phyloP scores from a whole-genome alignment of 2,888 invertebrate species.

The Heliconius ismenius region DNA sequence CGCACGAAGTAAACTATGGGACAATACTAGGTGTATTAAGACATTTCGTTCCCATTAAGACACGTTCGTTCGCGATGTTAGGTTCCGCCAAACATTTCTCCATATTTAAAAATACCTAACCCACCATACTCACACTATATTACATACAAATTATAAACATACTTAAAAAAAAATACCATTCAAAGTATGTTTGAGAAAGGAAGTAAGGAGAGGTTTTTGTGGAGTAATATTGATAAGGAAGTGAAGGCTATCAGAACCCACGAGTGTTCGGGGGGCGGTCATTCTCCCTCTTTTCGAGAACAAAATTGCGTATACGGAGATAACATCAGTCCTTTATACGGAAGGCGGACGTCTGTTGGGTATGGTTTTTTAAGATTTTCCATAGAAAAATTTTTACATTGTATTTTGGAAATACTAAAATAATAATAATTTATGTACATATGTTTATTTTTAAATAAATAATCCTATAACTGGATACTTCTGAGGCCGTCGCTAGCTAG shows the following conservation, averaged over 20 bases:
- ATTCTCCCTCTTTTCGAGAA: slow-evolving; percentile 39
- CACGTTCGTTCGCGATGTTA: too few species aligned
- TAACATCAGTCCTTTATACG: slow-evolving; percentile 38
- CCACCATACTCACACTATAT: background rate
- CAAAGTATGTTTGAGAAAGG: slow-evolving; percentile 5
- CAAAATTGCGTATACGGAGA: slow-evolving; percentile 43
- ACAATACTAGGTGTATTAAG: too few species aligned
- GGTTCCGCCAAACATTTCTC: too few species aligned
- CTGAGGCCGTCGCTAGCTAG: too few species aligned
- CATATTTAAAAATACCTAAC: too few species aligned
- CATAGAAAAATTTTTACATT: slow-evolving; percentile 31
- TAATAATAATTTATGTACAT: too few species aligned
- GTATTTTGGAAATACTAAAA: background rate
- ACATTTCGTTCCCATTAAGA: too few species aligned
- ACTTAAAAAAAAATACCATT: background rate
- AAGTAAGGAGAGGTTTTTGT: slow-evolving; percentile 33
- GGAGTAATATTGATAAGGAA: slow-evolving; percentile 40
- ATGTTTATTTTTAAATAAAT: too few species aligned
- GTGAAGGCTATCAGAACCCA: slow-evolving; percentile 29
- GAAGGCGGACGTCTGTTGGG: slow-evolving; percentile 37
- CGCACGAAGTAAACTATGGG: too few species aligned
- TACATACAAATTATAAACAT: slow-evolving; percentile 3
- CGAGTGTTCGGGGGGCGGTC: slow-evolving; percentile 34
- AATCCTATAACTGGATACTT: too few species aligned
- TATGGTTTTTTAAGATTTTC: slow-evolving; percentile 30